Evolutionary conservation across 2,888 invertebrate genomes (phyloP).

Genomic region (Idaea straminata): DNA sequence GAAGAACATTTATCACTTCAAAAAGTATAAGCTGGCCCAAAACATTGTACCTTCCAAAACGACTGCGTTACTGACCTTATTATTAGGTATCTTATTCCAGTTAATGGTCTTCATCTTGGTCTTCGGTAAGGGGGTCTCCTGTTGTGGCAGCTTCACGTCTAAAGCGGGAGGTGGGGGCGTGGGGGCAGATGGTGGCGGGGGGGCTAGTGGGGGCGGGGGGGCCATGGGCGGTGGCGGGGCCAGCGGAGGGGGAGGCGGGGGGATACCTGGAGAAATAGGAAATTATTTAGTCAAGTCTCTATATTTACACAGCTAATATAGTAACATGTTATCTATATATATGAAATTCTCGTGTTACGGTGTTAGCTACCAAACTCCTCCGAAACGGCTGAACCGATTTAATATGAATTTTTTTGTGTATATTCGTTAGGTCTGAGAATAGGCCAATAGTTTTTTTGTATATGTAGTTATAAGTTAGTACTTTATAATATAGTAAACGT

Average conservation of each 20-base stretch:
- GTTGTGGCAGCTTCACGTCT: conserved; percentile 87
- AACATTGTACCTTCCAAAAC: not conserved
- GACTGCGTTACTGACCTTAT: conserved; percentile 81
- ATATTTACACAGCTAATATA: no score
- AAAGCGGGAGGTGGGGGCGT: conserved; percentile 63
- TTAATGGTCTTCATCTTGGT: conserved; percentile 98
- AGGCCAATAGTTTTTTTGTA: no score
- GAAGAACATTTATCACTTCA: no score
- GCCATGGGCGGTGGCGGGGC: conserved; percentile 59
- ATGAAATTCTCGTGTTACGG: no score
- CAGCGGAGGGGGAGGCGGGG: conserved; percentile 50
- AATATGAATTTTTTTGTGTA: no score
- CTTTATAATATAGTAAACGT: no score
- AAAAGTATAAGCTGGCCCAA: not conserved
- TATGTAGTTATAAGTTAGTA: no score
- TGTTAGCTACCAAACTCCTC: no score
- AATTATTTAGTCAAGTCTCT: not conserved
- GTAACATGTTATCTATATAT: no score
- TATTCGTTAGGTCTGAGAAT: no score
- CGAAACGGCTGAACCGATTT: no score
- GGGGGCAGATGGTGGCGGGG: conserved; percentile 55
- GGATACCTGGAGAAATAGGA: conserved; percentile 38
- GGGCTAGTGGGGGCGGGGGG: conserved; percentile 66
- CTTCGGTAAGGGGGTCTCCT: conserved; percentile 95
- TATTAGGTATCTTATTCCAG: conserved; percentile 97